Conservation (phyloP, 2,797 vertebrate species). For the Natrix natrix region DNA sequence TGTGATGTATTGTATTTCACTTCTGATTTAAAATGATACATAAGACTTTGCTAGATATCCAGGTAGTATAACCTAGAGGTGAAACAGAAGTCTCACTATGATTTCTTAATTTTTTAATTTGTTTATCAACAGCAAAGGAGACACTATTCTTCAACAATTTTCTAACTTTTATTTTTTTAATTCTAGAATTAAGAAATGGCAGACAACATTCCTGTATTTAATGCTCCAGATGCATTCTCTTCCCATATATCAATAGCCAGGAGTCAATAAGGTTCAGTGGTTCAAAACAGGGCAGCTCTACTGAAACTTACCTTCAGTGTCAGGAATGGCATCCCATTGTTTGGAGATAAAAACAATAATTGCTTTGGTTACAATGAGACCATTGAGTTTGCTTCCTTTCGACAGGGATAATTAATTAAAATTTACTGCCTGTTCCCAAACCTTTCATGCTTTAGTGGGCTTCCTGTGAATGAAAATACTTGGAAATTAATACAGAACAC, state of each 20-base stretch:
- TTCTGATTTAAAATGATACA: neutral
- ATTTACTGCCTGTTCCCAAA: conserved; percentile 54
- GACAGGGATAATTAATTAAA: conserved; percentile 62
- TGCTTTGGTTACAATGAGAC: conserved; percentile 55
- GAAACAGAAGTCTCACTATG: conserved; percentile 2
- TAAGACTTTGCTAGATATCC: neutral
- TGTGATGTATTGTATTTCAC: neutral
- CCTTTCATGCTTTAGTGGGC: conserved; percentile 55
- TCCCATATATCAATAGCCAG: conserved; percentile 34
- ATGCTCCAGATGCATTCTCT: conserved; percentile 41
- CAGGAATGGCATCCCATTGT: conserved; percentile 47
- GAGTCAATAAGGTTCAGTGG: conserved; percentile 31
- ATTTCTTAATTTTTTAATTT: conserved; percentile 35
- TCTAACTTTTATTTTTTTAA: conserved; percentile 56
- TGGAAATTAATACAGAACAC: conserved; percentile 50
- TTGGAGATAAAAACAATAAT: conserved; percentile 61
- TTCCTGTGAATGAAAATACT: conserved; percentile 51
- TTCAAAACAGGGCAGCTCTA: conserved; percentile 42
- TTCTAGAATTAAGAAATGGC: conserved; percentile 50
- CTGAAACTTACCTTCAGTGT: conserved; percentile 45
- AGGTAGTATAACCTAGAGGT: neutral
- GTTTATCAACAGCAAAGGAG: conserved; percentile 32
- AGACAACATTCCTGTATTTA: conserved; percentile 60
- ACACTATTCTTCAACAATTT: conserved; percentile 47
- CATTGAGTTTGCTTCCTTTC: conserved; percentile 48